Conservation (phyloP, 2,113 vertebrate genomes). For the Cathartes aura region DNA sequence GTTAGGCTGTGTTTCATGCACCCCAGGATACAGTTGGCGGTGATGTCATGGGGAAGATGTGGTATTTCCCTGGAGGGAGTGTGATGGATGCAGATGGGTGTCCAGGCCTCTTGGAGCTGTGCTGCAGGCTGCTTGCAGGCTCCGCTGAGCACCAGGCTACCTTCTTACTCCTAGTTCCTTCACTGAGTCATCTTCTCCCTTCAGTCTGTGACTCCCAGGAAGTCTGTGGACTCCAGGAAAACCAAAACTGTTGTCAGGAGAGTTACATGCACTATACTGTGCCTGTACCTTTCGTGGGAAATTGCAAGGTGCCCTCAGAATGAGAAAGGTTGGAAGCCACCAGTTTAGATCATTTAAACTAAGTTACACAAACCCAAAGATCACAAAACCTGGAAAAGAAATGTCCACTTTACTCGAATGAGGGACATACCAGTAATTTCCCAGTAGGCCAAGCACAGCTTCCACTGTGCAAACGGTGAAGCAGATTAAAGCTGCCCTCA, state of each 20-base stretch:
- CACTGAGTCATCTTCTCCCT: not conserved
- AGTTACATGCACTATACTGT: not conserved
- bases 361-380: not conserved
- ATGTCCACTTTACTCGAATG: not conserved
- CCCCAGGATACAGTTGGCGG: accelerated
- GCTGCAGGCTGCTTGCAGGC: not conserved
- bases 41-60: not conserved
- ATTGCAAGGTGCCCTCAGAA: not conserved
- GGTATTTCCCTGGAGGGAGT: not conserved
- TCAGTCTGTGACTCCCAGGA: not conserved
- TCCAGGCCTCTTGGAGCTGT: not conserved
- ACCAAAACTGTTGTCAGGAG: not conserved
- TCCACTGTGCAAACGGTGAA: not conserved
- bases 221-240: not conserved
- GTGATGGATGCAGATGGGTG: not conserved
- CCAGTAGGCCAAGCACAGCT: slow-evolving; percentile 22
- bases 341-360: not conserved
- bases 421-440: slow-evolving; percentile 31
- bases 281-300: not conserved
- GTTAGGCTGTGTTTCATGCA: not conserved
- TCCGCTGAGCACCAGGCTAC: not conserved
- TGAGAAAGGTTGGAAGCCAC: not conserved
- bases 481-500: slow-evolving; percentile 56
- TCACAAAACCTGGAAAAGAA: not conserved
- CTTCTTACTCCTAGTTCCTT: not conserved